A percentile compares a stretch with the other conserved stretches of the same genome.
Evolutionary conservation across 2,888 invertebrate genomes (phyloP).

Genomic region (Callinectes sapidus): DNA sequence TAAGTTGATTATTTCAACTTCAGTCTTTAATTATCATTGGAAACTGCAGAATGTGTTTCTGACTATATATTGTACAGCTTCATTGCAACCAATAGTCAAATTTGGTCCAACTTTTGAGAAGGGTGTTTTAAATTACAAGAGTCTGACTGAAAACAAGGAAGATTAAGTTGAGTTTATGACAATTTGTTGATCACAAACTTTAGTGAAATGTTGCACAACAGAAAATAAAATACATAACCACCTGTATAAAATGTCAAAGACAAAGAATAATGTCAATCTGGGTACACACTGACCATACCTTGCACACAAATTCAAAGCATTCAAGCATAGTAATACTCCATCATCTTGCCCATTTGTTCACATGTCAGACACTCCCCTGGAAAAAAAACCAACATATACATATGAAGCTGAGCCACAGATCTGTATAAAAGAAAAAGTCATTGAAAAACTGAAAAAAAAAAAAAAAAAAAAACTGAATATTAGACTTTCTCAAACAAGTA

Average conservation of each 20-base stretch:
- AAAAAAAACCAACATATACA: constrained; percentile 41
- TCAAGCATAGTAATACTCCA: constrained; percentile 42
- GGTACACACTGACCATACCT: neutral
- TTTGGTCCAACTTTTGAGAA: neutral
- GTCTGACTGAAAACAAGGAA: neutral
- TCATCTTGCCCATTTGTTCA: constrained; percentile 54
- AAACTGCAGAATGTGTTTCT: neutral
- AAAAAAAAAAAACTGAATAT: neutral
- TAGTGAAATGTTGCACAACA: neutral
- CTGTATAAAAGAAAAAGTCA: neutral
- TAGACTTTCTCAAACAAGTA: neutral
- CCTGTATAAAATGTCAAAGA: neutral
- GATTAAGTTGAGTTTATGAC: neutral
- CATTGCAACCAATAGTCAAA: neutral
- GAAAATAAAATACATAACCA: neutral
- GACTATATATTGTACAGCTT: neutral
- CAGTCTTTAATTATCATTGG: neutral
- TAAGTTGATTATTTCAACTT: too few relatives aligned
- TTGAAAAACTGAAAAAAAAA: neutral
- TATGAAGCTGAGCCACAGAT: neutral
- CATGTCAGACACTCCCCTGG: constrained; percentile 63
- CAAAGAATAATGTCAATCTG: neutral
- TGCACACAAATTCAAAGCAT: neutral
- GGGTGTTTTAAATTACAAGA: neutral
- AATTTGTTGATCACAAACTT: neutral